Percentiles rank a stretch among this genome's conserved stretches.
phyloP scores from a whole-genome alignment of 2,797 vertebrate species.

The Danio tinwini region DNA sequence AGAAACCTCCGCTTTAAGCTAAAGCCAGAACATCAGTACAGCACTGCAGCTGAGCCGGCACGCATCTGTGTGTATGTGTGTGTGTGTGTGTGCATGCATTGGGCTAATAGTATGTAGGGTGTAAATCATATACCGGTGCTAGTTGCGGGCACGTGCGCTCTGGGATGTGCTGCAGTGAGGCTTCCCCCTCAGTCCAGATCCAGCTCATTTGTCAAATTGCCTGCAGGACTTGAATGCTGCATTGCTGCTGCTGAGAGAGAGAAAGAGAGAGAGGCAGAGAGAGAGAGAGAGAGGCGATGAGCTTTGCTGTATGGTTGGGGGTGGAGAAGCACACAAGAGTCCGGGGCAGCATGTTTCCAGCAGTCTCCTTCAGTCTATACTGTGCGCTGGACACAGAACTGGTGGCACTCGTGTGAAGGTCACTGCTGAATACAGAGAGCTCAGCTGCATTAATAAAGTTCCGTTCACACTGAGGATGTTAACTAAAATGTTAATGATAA shows the following conservation, averaged over 20 bases:
- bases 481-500: no score
- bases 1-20: constrained; percentile 44
- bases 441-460: not conserved
- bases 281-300: constrained; percentile 71
- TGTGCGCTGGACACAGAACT: constrained; percentile 38
- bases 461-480: not conserved
- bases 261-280: constrained; percentile 50
- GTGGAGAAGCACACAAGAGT: constrained; percentile 71
- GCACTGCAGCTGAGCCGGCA: constrained; percentile 50
- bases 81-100: constrained; percentile 30
- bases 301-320: constrained; percentile 71
- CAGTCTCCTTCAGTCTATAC: constrained; percentile 57
- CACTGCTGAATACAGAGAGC: not conserved
- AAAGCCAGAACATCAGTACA: constrained; percentile 42
- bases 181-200: constrained; percentile 72
- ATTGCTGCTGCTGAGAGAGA: constrained; percentile 78
- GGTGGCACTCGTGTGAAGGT: constrained; percentile 34
- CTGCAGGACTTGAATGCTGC: constrained; percentile 83
- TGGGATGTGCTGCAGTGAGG: constrained; percentile 77
- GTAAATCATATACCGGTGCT: constrained; percentile 20
- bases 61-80: not conserved
- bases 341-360: constrained; percentile 38
- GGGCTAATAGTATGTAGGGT: constrained; percentile 51
- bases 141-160: constrained; percentile 65
- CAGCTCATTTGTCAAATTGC: constrained; percentile 82